Base-by-base conservation (phyloP, 2,113 vertebrate genomes). In the Eonycteris spelaea region DNA sequence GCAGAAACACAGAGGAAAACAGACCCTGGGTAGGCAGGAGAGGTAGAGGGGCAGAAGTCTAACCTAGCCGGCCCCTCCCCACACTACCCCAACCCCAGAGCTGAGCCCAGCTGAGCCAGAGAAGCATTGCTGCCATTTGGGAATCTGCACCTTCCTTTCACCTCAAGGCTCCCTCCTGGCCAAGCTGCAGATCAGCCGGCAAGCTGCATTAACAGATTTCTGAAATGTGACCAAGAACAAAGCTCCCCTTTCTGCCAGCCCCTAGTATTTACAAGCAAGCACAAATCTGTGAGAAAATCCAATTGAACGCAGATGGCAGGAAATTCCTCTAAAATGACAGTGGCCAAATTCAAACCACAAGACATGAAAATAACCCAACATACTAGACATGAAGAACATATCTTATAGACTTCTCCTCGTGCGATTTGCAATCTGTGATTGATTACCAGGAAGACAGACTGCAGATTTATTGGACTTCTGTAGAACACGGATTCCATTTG, bases 301-400 rank as follows among this genome's bases (percentile, higher is more conserved):
- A 99, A 99, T 99, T 99, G 99, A 99, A 99, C 1, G 97, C 99
- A 99, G 99, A 99, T 99, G 99, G 99, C 99, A 99, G 99, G 99
- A 99, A 99, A 99, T 99, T 99, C 99, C 99, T 99, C 98, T 98
- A 99, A 99, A 99, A 99, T 99, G 99, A 99, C 99, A 99, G 99
- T 99, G 99, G 99, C 99, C 99, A 99, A 99, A 99, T 98, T 98
- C 98, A 99, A 99, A 99, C 99, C 99, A 98, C 99, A 99, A 99
- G 99, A 99, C 99, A 99, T 98, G 99, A 99, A 99, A 99, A 99
- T 98, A 99, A 99, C 98, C 99, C 98, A 98, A 97, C 98, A 45
- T 95, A 98, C 98, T 99, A 99, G 98, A 99, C 98, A 97, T 97
- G 98, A 98, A 98, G 98, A 98, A 98, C 98, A 97, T 98, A 98